Percentiles rank a stretch among this genome's conserved stretches.
Evolutionary conservation across 2,797 vertebrate species (phyloP).

Genomic region (Galago senegalensis): DNA sequence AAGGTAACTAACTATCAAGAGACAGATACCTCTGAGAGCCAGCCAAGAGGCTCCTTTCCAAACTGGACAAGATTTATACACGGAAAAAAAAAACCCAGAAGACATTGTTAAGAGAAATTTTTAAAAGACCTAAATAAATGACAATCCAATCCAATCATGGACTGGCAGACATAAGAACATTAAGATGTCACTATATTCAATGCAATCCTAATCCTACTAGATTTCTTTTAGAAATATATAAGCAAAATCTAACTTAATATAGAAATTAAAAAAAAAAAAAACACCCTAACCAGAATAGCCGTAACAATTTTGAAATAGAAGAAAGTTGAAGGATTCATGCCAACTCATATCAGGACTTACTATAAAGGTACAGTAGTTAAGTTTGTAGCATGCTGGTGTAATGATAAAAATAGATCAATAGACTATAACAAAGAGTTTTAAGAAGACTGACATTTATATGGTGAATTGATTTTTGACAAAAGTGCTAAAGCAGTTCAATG

Average conservation of each 20-base stretch:
- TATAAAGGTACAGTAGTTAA: background rate
- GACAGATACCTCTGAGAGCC: background rate
- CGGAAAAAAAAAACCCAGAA: background rate
- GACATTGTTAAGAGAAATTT: background rate
- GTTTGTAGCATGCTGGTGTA: background rate
- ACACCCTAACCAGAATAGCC: background rate
- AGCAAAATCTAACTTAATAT: background rate
- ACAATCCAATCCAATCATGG: background rate
- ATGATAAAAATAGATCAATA: background rate
- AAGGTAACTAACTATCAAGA: background rate
- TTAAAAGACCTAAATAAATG: background rate
- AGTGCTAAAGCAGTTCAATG: background rate
- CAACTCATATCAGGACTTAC: background rate
- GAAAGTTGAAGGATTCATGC: background rate
- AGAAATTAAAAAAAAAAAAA: background rate
- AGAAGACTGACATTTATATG: background rate
- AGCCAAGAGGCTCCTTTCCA: background rate
- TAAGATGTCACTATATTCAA: background rate
- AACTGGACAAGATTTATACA: background rate
- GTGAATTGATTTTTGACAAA: background rate
- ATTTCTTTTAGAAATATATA: conserved; percentile 16
- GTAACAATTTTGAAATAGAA: background rate
- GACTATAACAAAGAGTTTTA: background rate
- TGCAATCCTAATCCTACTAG: background rate
- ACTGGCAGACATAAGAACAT: background rate